Conservation (phyloP, 2,797 vertebrate species). For the Aldrovandia affinis region DNA sequence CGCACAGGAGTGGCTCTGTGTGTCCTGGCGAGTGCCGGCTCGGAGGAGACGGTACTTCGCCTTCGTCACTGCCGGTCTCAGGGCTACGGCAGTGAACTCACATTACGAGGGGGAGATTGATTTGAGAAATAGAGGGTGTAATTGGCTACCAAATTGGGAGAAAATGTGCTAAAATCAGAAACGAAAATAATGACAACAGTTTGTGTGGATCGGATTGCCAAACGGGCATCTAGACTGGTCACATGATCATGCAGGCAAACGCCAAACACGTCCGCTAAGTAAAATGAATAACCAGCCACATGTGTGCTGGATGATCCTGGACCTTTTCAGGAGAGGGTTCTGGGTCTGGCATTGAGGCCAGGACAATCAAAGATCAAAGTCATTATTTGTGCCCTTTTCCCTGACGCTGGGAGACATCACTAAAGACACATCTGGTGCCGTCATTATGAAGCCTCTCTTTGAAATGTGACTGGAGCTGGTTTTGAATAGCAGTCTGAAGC, state of each 20-base stretch:
- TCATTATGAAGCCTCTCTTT: conserved; percentile 62
- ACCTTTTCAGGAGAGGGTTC: conserved; percentile 70
- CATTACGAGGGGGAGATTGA: no score
- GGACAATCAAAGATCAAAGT: conserved; percentile 61
- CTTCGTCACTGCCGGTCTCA: no score
- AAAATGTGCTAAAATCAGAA: no score
- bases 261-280: conserved; percentile 29
- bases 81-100: no score
- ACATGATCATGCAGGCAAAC: conserved; percentile 16
- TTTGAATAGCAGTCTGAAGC: conserved; percentile 47
- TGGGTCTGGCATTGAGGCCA: conserved; percentile 64
- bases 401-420: conserved; percentile 61
- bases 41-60: no score
- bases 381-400: conserved; percentile 63
- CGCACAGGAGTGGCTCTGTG: no score
- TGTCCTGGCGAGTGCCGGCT: no score
- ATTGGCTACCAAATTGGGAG: no score
- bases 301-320: conserved; percentile 58
- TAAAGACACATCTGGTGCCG: conserved; percentile 68
- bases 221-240: background rate
- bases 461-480: conserved; percentile 50
- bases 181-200: no score
- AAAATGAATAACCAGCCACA: conserved; percentile 6
- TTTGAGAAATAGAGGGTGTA: no score
- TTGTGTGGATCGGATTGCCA: background rate